Percentiles rank a stretch among this genome's conserved stretches.
Evolutionary conservation across 2,113 vertebrate genomes (phyloP).

Genomic region (Chaetura pelagica): DNA sequence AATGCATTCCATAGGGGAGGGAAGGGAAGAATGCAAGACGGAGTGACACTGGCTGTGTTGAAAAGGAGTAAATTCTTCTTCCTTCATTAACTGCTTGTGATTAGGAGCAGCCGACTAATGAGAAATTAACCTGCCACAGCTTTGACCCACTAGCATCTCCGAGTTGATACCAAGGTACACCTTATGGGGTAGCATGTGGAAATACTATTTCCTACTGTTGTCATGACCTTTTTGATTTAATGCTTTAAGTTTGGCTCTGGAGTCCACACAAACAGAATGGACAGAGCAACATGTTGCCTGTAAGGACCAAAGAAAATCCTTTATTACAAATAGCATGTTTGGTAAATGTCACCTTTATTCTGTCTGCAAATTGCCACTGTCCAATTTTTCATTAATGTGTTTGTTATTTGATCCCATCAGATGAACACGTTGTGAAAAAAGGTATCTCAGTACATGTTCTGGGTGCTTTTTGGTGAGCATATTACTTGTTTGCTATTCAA

Average conservation of each 20-base stretch:
- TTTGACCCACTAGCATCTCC: not conserved
- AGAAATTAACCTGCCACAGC: not conserved
- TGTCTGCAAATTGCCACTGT: not conserved
- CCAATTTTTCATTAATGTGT: not conserved
- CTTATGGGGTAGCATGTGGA: not conserved
- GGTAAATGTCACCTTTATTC: not conserved
- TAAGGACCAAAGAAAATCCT: not conserved
- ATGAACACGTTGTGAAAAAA: not conserved
- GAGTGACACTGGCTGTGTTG: not conserved
- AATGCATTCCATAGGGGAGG: not conserved
- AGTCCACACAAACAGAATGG: not conserved
- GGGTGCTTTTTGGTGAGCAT: not conserved
- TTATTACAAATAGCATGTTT: not conserved
- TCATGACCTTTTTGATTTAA: not conserved
- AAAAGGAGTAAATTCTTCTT: not conserved
- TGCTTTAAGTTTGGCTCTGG: not conserved
- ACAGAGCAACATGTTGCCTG: not conserved
- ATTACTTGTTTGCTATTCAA: accelerated
- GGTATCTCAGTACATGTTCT: not conserved
- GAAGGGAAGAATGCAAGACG: not conserved
- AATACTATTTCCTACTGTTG: not conserved
- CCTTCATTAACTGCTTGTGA: not conserved
- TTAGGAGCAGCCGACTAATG: not conserved
- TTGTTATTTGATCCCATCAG: not conserved
- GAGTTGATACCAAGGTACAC: not conserved